Evolutionary conservation across 2,888 invertebrate genomes (phyloP), one percentile per base, ranked within the genome.

Genomic region (Creontiades dilutus): DNA sequence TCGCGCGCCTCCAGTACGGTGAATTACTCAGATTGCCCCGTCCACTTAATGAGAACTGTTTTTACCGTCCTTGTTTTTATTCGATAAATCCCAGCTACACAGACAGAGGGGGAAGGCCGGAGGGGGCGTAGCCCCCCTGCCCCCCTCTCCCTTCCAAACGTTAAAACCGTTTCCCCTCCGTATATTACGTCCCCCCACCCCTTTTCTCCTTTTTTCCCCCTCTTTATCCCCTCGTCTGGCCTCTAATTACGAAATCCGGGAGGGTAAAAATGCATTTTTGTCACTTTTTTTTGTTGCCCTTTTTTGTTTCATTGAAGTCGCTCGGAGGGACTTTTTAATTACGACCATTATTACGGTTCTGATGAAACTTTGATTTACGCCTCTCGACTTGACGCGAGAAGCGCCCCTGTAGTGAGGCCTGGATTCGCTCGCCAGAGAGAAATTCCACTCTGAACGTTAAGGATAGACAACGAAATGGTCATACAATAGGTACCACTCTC

Each of bases 21-120:
- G 87, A 87, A 87, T 87, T 87, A 87, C 87, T 87, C 76, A 87
- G 87, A 87, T 87, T 76, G 87, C 87, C 78, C 75, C 47, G 76
- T 27, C 75, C 87, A 87, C 87, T 87, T 87, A 87, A 87, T 87
- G 87, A 87, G 87, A 87, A 87, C 47, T 87, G 87, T 87, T 87
- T 78, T 87, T 87, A 85, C 85, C 85, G 61, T 27, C 61, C 37
- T 61, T 85, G 85, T 87, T 87, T 87, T 87, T 87, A 76, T 87
- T 87, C 87, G 87, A 85, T 85, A 85, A 85, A 85, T 85, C 85
- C 85, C 55, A 48, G 55, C 55, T 12, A 84, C 27, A 55, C 76
- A n/a, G 61, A 52, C 52, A 19, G 3, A 37, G 37, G 37, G 37
- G 37, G 28, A 16, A 19, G 47, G 47, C 7, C 78, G 13, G 78